Conservation (phyloP, 2,888 invertebrate genomes). For the Platycheirus albimanus region DNA sequence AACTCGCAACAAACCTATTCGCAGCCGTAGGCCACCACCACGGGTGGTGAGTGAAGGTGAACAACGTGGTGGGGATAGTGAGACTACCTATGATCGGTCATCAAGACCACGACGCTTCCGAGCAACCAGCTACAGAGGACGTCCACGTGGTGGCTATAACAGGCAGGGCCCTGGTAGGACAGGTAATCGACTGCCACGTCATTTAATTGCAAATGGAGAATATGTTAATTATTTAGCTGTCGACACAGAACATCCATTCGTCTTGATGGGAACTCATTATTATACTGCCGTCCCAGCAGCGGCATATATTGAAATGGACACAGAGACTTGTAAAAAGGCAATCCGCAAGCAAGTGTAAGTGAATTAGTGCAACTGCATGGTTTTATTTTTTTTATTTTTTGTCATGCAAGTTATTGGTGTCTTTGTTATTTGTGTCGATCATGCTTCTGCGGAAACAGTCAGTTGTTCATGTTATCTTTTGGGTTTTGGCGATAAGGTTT, state of each 20-base stretch:
- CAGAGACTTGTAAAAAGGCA: slow-evolving; percentile 89
- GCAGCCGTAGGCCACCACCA: slow-evolving; percentile 84
- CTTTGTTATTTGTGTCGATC: slow-evolving; percentile 21
- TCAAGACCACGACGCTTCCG: slow-evolving; percentile 81
- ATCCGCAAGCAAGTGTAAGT: slow-evolving; percentile 96
- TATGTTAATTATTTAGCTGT: slow-evolving; percentile 79
- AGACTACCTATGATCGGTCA: slow-evolving; percentile 75
- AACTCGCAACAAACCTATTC: slow-evolving; percentile 85
- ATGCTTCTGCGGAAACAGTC: slow-evolving; percentile 13
- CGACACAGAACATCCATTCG: slow-evolving; percentile 79
- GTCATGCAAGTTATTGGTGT: slow-evolving; percentile 36
- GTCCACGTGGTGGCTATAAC: slow-evolving; percentile 83
- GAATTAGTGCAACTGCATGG: slow-evolving; percentile 29
- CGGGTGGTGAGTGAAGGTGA: slow-evolving; percentile 67
- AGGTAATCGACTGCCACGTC: slow-evolving; percentile 82
- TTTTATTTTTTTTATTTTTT: slow-evolving; percentile 17
- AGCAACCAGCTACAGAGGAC: slow-evolving; percentile 80
- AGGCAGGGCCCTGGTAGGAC: slow-evolving; percentile 82
- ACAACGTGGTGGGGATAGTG: slow-evolving; percentile 55
- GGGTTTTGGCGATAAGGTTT: too few species aligned
- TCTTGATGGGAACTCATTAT: slow-evolving; percentile 82
- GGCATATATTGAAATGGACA: slow-evolving; percentile 81
- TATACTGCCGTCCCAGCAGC: slow-evolving; percentile 81
- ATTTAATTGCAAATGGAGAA: slow-evolving; percentile 81
- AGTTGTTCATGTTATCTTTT: too few species aligned